Evolutionary conservation across 2,113 vertebrate genomes (phyloP), one percentile per base, ranked within the genome.

Genomic region (Cyprichromis sp.): DNA sequence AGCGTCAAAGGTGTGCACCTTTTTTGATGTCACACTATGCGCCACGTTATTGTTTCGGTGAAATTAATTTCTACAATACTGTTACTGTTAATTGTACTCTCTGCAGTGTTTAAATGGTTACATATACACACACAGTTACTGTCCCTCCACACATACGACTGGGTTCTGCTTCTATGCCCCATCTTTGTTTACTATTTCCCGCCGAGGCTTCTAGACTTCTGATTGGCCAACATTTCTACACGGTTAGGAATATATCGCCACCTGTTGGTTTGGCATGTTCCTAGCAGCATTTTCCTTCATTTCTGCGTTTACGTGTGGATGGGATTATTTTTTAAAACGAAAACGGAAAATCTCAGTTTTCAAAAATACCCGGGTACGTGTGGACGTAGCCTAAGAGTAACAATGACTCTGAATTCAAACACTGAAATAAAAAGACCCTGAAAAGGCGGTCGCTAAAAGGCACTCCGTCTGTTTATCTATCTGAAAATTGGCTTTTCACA

Each of bases 151-250:
- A 52, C 50, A 5, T n/a, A n/a, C 8, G 0, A 52, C 50, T 52
- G 0, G 8, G 47, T 52, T 52, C 3, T 19, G 17, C 17, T 52
- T 52, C 8, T 19, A 5, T 52, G 47, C 0, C 3, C 47, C 47
- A 52, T 3, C 8, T 2, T 52, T 52, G 47, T 52, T 19, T 52
- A 52, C 17, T 52, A 3, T 52, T 52, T 19, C 4, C 8, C 8
- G 3, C 17, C 0, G 3, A 52, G 47, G 17, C 50, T 52, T 52
- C 50, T 52, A 52, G 50, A 52, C 50, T 9, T 52, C 8, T 19
- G 2, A 19, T 19, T 52, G 47, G 8, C 8, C 50, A 19, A 52
- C 50, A 52, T 52, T 52, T 52, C 50, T 19, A 5, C 47, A 50
- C 0, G 2, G 16, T 52, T 52, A 52, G 17, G 47, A 50, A 50